Evolutionary conservation across 2,888 invertebrate species (phyloP).

Genomic region (Trichogramma dendrolimi): DNA sequence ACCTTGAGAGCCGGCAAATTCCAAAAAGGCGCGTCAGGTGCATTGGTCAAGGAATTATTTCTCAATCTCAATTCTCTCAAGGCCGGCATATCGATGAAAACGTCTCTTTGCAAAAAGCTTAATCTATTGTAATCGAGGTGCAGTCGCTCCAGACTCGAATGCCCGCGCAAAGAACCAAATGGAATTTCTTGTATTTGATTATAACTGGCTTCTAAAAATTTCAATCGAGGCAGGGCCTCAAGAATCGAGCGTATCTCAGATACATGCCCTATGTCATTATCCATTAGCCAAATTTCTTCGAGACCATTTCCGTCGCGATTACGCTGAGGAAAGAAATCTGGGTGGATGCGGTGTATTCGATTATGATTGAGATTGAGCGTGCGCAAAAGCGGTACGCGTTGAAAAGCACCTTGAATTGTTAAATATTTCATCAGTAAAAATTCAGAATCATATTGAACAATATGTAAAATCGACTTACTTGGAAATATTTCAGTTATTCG

Average conservation of each 20-base stretch:
- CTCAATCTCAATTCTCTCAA: conserved; percentile 74
- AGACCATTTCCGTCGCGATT: conserved; percentile 66
- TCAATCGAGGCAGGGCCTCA: conserved; percentile 72
- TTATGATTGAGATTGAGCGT: conserved; percentile 75
- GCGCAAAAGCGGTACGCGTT: conserved; percentile 70
- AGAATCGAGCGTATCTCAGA: conserved; percentile 70
- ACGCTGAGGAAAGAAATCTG: conserved; percentile 71
- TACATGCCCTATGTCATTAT: conserved; percentile 73
- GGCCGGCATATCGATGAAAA: conserved; percentile 79
- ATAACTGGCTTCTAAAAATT: conserved; percentile 73
- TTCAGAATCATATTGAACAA: not conserved
- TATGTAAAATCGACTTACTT: conserved; percentile 5
- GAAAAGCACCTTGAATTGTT: conserved; percentile 67
- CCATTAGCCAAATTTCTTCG: conserved; percentile 72
- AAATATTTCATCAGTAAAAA: not conserved
- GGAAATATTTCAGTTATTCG: conserved; percentile 71
- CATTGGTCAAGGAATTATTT: conserved; percentile 76
- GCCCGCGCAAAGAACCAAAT: conserved; percentile 73
- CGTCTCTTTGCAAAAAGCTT: conserved; percentile 70
- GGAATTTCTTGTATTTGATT: conserved; percentile 75
- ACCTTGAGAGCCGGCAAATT: conserved; percentile 75
- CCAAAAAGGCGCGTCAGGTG: conserved; percentile 74
- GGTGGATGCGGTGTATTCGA: conserved; percentile 70
- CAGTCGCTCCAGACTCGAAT: conserved; percentile 73
- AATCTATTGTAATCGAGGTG: conserved; percentile 78